Evolutionary conservation across 1,140 invertebrate species (phyloP), one percentile per base, ranked within the genome.

Genomic region (Cyclina sinensis): DNA sequence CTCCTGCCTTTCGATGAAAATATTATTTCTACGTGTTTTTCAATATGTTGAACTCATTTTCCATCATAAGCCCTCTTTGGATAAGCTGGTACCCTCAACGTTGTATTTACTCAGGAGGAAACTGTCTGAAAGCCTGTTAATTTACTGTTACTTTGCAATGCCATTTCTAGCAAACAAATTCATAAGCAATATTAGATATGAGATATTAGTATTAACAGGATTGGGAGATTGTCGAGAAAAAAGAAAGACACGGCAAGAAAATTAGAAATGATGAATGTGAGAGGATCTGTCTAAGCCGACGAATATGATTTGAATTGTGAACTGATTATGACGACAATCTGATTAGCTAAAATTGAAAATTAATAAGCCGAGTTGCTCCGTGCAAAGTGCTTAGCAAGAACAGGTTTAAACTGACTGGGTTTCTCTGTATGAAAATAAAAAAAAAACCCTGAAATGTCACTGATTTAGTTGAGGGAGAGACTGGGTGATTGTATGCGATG

Each of bases 111-210:
- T 73, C 81, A 84, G 81, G 46, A 73, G 79, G 59, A 62, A 81
- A 32, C 35, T 11, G 51, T 54, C 51, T 86, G 68, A 76, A 86
- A 79, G 85, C 35, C 16, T 1, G 51, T 48, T 79, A 78, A 86
- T 78, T 79, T 79, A 78, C 65, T 27, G 24, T 48, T 65, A 59
- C 37, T 46, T 79, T 65, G n/a, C 85, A 30, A 32, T 51, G 48
- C 30, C 46, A 57, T 81, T 81, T 73, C 65, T 70, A 37, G 37
- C 73, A 86, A 76, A 79, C 48, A 86, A 86, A 79, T 86, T 86
- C 73, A 86, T 86, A 86, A 59, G 73, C 74, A 78, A 86, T 86
- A 86, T 86, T 86, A 86, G 85, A 76, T 76, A 86, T 86, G 70
- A 59, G 83, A 86, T 84, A 84, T 84, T 70, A 84, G 65, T 46